Conservation (phyloP, 2,797 vertebrate genomes). For the Pseudochaenichthys georgianus region DNA sequence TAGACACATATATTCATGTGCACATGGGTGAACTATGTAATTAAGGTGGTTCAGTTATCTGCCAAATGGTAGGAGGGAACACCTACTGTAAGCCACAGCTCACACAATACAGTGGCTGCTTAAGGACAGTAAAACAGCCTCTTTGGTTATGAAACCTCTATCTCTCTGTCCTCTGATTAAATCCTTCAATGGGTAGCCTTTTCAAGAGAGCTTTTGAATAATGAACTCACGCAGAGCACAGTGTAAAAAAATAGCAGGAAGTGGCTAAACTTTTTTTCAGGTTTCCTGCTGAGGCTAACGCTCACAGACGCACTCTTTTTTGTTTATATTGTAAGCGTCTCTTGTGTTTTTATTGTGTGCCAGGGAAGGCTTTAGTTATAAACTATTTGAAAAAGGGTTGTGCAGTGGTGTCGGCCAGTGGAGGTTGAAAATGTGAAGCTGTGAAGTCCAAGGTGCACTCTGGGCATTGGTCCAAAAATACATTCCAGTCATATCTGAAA, state of each 20-base stretch:
- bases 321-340: background rate
- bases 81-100: slow-evolving; percentile 49
- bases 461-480: slow-evolving; percentile 60
- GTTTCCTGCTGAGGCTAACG: slow-evolving; percentile 79
- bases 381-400: background rate
- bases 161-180: slow-evolving; percentile 37
- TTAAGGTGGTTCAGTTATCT: slow-evolving; percentile 68
- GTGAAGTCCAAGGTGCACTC: slow-evolving; percentile 67
- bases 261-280: slow-evolving; percentile 71
- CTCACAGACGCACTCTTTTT: slow-evolving; percentile 6
- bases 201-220: slow-evolving; percentile 39
- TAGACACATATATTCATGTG: slow-evolving; percentile 43
- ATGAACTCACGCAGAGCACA: slow-evolving; percentile 57
- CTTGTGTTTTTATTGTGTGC: slow-evolving; percentile 28
- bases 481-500: slow-evolving; percentile 77
- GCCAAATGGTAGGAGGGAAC: slow-evolving; percentile 52
- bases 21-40: slow-evolving; percentile 44
- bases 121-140: slow-evolving; percentile 44
- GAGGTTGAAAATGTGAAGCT: slow-evolving; percentile 46
- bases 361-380: background rate
- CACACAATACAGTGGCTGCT: slow-evolving; percentile 44
- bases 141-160: slow-evolving; percentile 27
- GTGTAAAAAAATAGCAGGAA: slow-evolving; percentile 69
- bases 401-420: slow-evolving; percentile 1
- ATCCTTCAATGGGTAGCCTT: slow-evolving; percentile 17